Evolutionary conservation across 2,888 invertebrate genomes (phyloP), one percentile per base, ranked within the genome.

Genomic region (Drosophila crucigera): DNA sequence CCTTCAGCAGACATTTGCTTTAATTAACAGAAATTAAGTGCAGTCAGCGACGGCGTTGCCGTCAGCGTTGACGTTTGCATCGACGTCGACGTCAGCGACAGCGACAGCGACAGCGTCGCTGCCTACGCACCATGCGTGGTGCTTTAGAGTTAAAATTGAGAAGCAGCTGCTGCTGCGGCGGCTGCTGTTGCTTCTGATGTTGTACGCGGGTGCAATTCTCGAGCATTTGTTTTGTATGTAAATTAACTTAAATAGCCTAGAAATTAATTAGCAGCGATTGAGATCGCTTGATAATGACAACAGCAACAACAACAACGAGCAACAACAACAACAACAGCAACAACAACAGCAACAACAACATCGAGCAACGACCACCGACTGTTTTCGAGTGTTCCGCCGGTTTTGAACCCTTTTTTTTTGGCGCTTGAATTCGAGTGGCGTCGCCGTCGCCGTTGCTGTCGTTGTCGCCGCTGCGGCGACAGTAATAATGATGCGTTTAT

Each of bases 401-500:
- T 50, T 49, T 65, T 71, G 33, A 75, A 76, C 82, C 79, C 74
- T 78, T 79, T 78, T 71, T 71, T 70, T 76, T 70, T 76, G 71
- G 76, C 64, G 69, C 69, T 70, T 56, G n/a, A 61, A 67, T 72
- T 82, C 63, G 49, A 54, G 35, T 55, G 73, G 60, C 58, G 68
- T 68, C 68, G 68, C 66, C 62, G 65, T 50, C 14, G 59, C 39
- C 61, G 65, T 50, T 10, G 56, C 39, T 58, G 65, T 33, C 68
- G 73, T 33, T 71, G 78, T 81, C 84, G 73, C 74, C 66, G 83
- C 75, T 62, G 83, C 86, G 79, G 87, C 84, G 79, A 81, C 89
- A 86, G 89, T 83, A 91, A 91, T 91, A 91, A 91, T 91, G 91
- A 91, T 91, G 91, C 91, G 91, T 91, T 91, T 91, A 91, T 91